Evolutionary conservation across 37 sponge, comb jelly and placozoan genomes (phyloP).

Genomic region (Tethya wilhelma): DNA sequence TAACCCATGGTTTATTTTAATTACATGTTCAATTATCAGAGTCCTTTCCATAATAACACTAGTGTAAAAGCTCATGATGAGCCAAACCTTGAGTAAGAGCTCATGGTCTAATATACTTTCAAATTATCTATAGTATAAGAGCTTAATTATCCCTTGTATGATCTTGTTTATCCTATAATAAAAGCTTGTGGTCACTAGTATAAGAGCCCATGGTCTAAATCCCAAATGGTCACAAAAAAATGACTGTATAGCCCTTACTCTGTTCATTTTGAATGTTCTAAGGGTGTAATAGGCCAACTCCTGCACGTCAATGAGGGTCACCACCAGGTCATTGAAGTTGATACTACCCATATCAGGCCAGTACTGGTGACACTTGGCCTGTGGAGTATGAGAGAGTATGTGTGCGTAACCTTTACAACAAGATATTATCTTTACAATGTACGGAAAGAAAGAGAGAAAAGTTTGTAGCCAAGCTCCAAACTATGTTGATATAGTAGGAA

Average conservation of each 20-base stretch:
- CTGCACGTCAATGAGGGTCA: conserved; percentile 60
- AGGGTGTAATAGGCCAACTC: conserved; percentile 85
- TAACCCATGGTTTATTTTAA: too few relatives aligned
- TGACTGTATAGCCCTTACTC: not conserved
- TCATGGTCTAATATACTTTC: not conserved
- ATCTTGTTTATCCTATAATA: not conserved
- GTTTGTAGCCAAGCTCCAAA: too few relatives aligned
- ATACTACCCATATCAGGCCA: conserved; percentile 77
- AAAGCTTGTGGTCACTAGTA: not conserved
- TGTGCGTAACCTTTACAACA: too few relatives aligned
- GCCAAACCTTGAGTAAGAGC: not conserved
- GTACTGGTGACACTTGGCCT: conserved; percentile 87
- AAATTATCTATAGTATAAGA: not conserved
- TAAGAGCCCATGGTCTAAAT: not conserved
- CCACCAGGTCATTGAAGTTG: conserved; percentile 41
- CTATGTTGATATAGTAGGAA: too few relatives aligned
- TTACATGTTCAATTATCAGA: too few relatives aligned
- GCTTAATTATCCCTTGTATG: not conserved
- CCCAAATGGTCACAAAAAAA: not conserved
- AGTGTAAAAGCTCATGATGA: too few relatives aligned
- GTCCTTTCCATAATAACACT: too few relatives aligned
- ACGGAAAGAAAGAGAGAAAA: too few relatives aligned
- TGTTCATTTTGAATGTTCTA: conserved; percentile 62
- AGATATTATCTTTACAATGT: too few relatives aligned
- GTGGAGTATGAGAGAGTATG: too few relatives aligned